Base-by-base conservation (phyloP, 2,113 vertebrate species). In the Dipodomys ordii region DNA sequence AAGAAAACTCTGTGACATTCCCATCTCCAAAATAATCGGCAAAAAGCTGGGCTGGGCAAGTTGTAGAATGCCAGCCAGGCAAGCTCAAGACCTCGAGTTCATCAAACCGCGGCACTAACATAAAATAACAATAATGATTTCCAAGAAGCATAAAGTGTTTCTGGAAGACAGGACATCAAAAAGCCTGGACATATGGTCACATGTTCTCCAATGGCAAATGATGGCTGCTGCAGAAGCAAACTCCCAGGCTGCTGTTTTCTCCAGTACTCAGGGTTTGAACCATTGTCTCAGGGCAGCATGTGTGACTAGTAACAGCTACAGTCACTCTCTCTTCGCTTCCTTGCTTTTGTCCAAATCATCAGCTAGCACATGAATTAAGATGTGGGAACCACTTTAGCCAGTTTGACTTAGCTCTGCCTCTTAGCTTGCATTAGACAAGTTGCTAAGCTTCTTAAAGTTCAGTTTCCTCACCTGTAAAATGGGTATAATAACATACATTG, bases 401-500 rank as follows among this genome's bases (percentile, higher is more conserved):
- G 23, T 32, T 60, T 30, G 27, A 57, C 6, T 7, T 10, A 44
- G 30, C 30, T 57, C 83, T 85, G 30, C 68, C n/a, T 64, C 28
- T 39, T 4, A 60, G 15, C 15, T 78, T 83, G 18, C 20, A 3
- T 64, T 60, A n/a, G 76, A 7, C 7, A 84, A 74, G 44, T 49
- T 79, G 39, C 0, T 79, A 71, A 39, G 32, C 65, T 83, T 82
- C 49, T 84, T n/a, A 35, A 10, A 91, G 15, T 25, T 49, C 76
- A 35, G 20, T 91, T 86, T 83, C 81, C 13, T 87, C 23, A 68
- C 65, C 73, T 74, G 28, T 27, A 64, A 90, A 90, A 35, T 53
- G 57, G 39, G 25, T 28, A 39, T 80, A 69, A 87, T 62, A 67
- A 44, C 25, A 65, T 32, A 68, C 23, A 28, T 19, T 22, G 49